phyloP scores from a whole-genome alignment of 2,113 vertebrate species.

The Etia nguti region DNA sequence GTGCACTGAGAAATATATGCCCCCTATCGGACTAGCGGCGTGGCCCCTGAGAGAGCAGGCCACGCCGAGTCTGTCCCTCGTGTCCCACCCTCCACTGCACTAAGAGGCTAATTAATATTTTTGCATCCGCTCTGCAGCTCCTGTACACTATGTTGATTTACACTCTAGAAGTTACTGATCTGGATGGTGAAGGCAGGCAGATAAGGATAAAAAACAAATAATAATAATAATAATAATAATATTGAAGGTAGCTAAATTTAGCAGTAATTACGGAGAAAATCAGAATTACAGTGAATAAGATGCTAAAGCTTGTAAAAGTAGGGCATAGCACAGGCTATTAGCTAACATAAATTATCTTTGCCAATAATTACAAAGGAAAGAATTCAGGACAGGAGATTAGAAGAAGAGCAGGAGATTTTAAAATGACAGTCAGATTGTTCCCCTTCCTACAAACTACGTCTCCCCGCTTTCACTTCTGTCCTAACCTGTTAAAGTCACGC shows the following conservation, averaged over 20 bases:
- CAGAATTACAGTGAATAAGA: conserved; percentile 1
- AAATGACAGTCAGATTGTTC: background rate
- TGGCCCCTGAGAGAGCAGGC: conserved; percentile 44
- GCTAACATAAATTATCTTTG: conserved; percentile 15
- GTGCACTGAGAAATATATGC: conserved; percentile 33
- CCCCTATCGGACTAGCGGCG: conserved; percentile 18
- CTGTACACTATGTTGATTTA: background rate
- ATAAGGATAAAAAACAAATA: background rate
- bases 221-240: background rate
- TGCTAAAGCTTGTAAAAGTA: conserved; percentile 25
- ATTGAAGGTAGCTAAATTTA: background rate
- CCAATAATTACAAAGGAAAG: background rate
- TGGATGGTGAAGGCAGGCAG: background rate
- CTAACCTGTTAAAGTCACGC: conserved; percentile 54
- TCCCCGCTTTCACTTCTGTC: background rate
- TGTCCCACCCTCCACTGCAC: conserved; percentile 27
- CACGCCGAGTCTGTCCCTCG: conserved; percentile 37
- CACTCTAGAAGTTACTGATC: conserved; percentile 28
- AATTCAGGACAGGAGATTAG: conserved; percentile 10
- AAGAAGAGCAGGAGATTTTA: background rate
- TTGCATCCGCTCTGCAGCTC: background rate
- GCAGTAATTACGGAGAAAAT: conserved; percentile 11
- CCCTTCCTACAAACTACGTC: background rate
- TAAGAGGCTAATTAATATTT: conserved; percentile 54
- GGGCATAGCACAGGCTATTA: conserved; percentile 1